A percentile compares a stretch with the other conserved stretches of the same genome.
phyloP scores from a whole-genome alignment of 2,888 invertebrate genomes.

The Amaurobius ferox region DNA sequence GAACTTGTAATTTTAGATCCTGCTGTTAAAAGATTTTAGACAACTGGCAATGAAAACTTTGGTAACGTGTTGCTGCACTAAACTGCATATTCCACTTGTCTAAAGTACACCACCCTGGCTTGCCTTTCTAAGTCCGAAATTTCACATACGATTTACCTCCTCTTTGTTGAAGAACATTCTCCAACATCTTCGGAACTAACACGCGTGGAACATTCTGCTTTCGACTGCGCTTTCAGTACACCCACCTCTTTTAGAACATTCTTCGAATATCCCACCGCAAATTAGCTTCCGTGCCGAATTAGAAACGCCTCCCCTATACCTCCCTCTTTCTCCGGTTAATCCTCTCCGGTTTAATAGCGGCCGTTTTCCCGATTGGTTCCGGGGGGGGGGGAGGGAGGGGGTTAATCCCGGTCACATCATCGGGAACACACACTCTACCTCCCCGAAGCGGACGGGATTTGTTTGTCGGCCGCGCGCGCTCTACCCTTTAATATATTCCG shows the following conservation, averaged over 20 bases:
- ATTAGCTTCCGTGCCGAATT: conserved; percentile 16
- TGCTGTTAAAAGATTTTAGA: no score
- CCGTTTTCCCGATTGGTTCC: conserved; percentile 18
- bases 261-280: conserved; percentile 14
- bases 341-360: conserved; percentile 18
- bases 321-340: background rate
- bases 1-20: no score
- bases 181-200: background rate
- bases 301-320: background rate
- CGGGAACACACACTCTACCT: conserved; percentile 2
- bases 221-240: background rate
- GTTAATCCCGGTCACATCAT: conserved; percentile 16
- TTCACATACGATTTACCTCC: background rate
- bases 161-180: background rate
- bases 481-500: conserved; percentile 56
- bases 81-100: background rate
- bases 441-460: conserved; percentile 25
- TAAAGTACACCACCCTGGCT: no score
- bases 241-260: background rate
- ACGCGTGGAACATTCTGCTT: conserved; percentile 6
- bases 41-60: no score
- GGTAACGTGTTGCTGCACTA: no score
- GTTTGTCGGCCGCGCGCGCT: conserved; percentile 42
- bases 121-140: background rate
- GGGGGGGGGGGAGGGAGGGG: background rate